Percentiles rank a stretch among this genome's conserved stretches.
Evolutionary conservation across 1,140 invertebrate species (phyloP).

Genomic region (Lepidurus apus): DNA sequence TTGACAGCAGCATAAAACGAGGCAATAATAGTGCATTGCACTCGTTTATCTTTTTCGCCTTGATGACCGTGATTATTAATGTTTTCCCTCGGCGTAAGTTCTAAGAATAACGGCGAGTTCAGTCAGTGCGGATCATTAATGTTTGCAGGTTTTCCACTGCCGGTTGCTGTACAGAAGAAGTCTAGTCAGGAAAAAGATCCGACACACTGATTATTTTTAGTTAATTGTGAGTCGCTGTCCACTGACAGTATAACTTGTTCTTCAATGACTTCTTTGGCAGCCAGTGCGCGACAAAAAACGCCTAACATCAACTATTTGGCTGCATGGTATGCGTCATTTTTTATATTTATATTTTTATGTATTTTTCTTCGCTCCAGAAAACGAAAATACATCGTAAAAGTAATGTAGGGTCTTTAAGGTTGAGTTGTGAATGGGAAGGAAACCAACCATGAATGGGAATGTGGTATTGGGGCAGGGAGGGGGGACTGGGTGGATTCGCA

Average conservation of each 20-base stretch:
- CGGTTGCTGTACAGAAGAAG: neutral
- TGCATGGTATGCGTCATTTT: neutral
- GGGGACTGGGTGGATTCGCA: neutral
- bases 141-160: neutral
- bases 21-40: conserved; percentile 10
- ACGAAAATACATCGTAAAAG: no score
- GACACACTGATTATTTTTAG: conserved; percentile 7
- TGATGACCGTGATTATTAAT: conserved; percentile 6
- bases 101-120: conserved; percentile 9
- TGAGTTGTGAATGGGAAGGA: neutral
- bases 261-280: neutral
- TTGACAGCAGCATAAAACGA: neutral
- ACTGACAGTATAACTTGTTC: neutral
- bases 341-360: neutral
- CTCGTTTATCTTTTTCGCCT: neutral
- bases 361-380: no score
- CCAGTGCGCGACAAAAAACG: conserved; percentile 8
- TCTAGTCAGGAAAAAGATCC: neutral
- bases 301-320: neutral
- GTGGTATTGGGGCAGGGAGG: neutral
- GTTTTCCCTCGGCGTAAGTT: neutral
- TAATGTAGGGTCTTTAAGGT: neutral
- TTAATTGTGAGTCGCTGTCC: neutral
- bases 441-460: neutral
- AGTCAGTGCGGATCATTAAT: neutral